Conservation (phyloP, 2,888 invertebrate genomes). For the Rotaria socialis region DNA sequence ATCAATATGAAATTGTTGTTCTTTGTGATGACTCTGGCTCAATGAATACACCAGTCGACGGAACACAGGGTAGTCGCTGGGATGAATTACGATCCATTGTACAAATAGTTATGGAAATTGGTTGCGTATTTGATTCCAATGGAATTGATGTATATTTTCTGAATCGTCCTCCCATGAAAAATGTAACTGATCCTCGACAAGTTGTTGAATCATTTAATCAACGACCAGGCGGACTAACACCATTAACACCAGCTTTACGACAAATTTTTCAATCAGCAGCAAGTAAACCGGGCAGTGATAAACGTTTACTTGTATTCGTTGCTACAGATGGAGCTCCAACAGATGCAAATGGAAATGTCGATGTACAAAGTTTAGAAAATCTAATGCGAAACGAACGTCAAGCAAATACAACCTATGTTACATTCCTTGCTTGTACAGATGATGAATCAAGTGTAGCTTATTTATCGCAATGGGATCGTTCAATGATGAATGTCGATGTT, state of each 20-base stretch:
- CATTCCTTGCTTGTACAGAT: constrained; percentile 43
- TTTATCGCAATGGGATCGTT: constrained; percentile 42
- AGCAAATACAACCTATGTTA: constrained; percentile 32
- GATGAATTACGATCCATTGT: constrained; percentile 42
- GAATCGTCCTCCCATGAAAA: constrained; percentile 36
- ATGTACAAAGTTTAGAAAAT: constrained; percentile 40
- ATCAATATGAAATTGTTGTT: constrained; percentile 39
- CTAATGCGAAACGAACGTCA: constrained; percentile 38
- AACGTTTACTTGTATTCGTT: constrained; percentile 42
- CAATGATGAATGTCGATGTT: constrained; percentile 43
- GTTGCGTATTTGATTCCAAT: constrained; percentile 40
- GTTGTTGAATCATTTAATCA: constrained; percentile 22
- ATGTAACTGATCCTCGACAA: constrained; percentile 28
- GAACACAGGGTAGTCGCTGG: constrained; percentile 39
- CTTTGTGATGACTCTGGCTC: constrained; percentile 45
- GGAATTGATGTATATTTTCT: constrained; percentile 44
- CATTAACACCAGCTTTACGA: constrained; percentile 20
- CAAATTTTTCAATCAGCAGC: constrained; percentile 33
- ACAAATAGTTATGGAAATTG: constrained; percentile 42
- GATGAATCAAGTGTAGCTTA: constrained; percentile 40
- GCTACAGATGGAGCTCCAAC: constrained; percentile 46
- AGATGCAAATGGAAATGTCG: constrained; percentile 37
- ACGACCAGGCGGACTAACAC: constrained; percentile 39
- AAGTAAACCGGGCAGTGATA: constrained; percentile 10
- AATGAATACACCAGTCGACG: constrained; percentile 41